phyloP scores from a whole-genome alignment of 2,797 vertebrate genomes.

The Clarias platycephalus region DNA sequence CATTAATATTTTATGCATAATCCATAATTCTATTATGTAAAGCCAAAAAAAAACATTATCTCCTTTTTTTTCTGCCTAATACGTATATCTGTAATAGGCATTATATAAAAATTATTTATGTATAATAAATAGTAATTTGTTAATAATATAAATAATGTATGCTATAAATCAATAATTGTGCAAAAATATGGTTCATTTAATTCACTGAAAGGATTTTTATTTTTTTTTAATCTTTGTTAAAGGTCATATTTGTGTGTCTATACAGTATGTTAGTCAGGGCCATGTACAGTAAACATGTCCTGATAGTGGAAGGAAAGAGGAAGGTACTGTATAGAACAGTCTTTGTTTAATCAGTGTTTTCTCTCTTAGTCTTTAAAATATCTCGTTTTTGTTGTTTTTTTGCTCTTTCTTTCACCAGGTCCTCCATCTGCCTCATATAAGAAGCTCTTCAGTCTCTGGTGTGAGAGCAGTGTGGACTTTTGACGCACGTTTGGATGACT shows the following conservation, averaged over 20 bases:
- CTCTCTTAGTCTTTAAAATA: neutral
- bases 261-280: neutral
- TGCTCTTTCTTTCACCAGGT: neutral
- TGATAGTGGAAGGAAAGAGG: neutral
- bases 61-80: neutral
- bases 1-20: neutral
- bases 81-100: too few species aligned
- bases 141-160: neutral
- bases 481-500: constrained; percentile 21
- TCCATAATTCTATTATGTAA: neutral
- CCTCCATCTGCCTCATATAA: neutral
- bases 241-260: neutral
- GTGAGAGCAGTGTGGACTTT: constrained; percentile 58
- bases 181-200: neutral
- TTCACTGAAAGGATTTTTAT: neutral
- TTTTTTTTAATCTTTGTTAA: too few species aligned
- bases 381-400: neutral
- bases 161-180: neutral
- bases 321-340: neutral
- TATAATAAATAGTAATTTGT: too few species aligned
- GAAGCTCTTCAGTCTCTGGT: constrained; percentile 23
- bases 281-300: neutral
- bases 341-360: neutral
- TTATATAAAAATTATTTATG: neutral
- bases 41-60: neutral